phyloP scores from a whole-genome alignment of 2,113 vertebrate species.

The Columba janthina region DNA sequence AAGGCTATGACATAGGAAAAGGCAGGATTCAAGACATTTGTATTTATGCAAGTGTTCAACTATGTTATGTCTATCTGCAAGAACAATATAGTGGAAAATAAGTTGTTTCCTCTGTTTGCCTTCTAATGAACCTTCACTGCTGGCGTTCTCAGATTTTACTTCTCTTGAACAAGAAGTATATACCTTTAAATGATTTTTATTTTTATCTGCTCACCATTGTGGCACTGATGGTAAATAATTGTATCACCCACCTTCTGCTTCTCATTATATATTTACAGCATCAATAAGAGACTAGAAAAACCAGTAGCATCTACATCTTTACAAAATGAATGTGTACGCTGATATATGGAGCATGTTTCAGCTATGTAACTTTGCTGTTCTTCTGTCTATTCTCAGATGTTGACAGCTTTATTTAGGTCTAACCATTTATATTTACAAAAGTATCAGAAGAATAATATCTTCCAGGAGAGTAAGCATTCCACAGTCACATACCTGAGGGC shows the following conservation, averaged over 20 bases:
- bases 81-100: rapidly evolving
- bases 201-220: neutral
- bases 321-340: neutral
- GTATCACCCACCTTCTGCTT: neutral
- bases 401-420: conserved; percentile 23
- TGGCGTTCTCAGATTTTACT: neutral
- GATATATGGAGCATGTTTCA: neutral
- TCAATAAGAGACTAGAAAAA: neutral
- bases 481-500: neutral
- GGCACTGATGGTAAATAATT: neutral
- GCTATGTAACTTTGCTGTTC: neutral
- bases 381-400: neutral
- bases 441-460: neutral
- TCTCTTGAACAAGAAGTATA: neutral
- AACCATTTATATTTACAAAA: conserved; percentile 18
- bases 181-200: neutral
- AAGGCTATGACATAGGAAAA: neutral
- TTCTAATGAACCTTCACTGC: neutral
- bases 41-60: neutral
- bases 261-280: neutral
- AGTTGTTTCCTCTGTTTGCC: neutral
- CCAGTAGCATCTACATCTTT: neutral
- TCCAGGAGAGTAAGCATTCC: neutral
- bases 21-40: neutral
- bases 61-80: neutral